phyloP scores from a whole-genome alignment of 2,113 vertebrate genomes.

The Zosterops lateralis region DNA sequence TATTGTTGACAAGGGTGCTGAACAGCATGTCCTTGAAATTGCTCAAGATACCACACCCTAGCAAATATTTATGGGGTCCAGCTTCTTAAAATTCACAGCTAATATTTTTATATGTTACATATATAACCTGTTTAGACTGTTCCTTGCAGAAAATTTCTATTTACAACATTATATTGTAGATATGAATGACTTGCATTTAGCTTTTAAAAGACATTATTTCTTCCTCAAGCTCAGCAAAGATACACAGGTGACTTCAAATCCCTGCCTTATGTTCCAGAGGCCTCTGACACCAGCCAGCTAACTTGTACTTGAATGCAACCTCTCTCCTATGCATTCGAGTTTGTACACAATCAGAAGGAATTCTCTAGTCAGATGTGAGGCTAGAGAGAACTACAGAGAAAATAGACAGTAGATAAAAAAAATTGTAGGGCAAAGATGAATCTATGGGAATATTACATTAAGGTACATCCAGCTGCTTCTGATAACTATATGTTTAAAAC shows the following conservation, averaged over 20 bases:
- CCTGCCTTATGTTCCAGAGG: neutral
- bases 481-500: neutral
- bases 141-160: neutral
- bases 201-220: neutral
- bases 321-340: neutral
- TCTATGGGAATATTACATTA: neutral
- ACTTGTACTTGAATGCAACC: neutral
- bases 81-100: neutral
- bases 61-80: neutral
- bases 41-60: neutral
- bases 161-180: neutral
- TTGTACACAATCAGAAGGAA: rapidly evolving
- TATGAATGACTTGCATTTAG: neutral
- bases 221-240: neutral
- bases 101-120: neutral
- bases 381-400: neutral
- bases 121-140: neutral
- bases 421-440: neutral
- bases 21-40: neutral
- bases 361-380: neutral
- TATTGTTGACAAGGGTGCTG: neutral
- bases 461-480: neutral
- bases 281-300: neutral
- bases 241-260: neutral
- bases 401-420: neutral